Base-by-base conservation (phyloP, 2,888 invertebrate species). In the Hemaris fuciformis region DNA sequence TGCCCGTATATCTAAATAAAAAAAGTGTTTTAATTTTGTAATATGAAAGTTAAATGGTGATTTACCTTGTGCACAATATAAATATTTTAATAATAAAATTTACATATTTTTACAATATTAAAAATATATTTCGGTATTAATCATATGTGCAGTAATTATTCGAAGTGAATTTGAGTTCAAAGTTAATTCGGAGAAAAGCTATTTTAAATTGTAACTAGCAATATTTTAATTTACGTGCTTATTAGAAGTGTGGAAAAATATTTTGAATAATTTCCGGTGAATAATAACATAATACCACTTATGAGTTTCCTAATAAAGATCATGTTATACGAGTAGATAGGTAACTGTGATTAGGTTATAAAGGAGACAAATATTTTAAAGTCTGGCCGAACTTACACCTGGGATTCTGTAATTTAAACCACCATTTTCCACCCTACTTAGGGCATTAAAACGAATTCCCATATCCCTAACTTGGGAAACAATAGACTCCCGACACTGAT, bases 111-210 rank as follows among this genome's bases (percentile, higher is more conserved):
- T 5, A 20, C 6, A 20, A 3, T 20, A 20, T 15, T 48, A 15
- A 27, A 27, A 18, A 10, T 53, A 31, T 31, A 10, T 27, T 53
- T 31, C 27, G 18, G 7, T 15, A 18, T 15, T 27, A 53, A 27
- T 46, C 15, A 23, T 20, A 31, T 10, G 53, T 53, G 53, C 53
- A 27, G 18, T 8, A 53, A 53, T 15, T 53, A 46, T 46, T 18
- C 4, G 10, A 31, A 53, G 53, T 53, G 53, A 53, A 27, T 31
- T 31, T 18, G 27, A 53, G 27, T 31, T 10, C 1, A 31, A 27
- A 31, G 18, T 53, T 53, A 53, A 53, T 53, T 53, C 53, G 53
- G 31, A 27, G 18, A 31, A 46, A 53, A 53, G 53, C 53, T 53
- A 31, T 48, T 27, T 15, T 48, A 48, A 27, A 25, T 25, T 25